Evolutionary conservation across 2,797 vertebrate species (phyloP).

Genomic region (Acipenser ruthenus): DNA sequence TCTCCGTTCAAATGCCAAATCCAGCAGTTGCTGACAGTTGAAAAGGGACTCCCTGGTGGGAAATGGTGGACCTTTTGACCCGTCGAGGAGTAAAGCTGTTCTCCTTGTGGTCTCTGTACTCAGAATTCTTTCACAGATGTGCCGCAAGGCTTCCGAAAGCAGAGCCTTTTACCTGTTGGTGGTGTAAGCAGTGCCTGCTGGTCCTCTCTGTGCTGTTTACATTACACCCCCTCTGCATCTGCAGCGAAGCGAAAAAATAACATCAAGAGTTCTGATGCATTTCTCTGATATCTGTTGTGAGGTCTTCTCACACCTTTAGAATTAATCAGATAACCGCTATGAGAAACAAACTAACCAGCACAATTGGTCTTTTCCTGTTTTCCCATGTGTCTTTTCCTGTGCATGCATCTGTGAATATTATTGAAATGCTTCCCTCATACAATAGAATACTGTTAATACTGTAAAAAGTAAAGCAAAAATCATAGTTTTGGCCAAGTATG

Average conservation of each 20-base stretch:
- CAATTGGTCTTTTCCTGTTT: too few relatives aligned
- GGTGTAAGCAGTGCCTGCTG: slow-evolving; percentile 31
- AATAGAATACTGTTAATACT: too few relatives aligned
- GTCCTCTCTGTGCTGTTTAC: not conserved
- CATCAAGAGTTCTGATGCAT: slow-evolving; percentile 42
- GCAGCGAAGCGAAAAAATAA: slow-evolving; percentile 55
- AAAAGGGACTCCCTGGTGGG: slow-evolving; percentile 75
- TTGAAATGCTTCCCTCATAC: too few relatives aligned
- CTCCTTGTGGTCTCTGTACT: slow-evolving; percentile 35
- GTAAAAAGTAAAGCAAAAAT: too few relatives aligned
- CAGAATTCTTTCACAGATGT: slow-evolving; percentile 51
- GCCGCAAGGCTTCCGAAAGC: slow-evolving; percentile 41
- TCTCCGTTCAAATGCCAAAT: slow-evolving; percentile 66
- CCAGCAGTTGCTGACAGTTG: slow-evolving; percentile 61
- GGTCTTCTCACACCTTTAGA: slow-evolving; percentile 48
- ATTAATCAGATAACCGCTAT: not conserved
- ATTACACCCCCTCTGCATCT: slow-evolving; percentile 50
- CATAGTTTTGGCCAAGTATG: too few relatives aligned
- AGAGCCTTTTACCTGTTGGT: slow-evolving; percentile 62
- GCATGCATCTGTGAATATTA: slow-evolving; percentile 4
- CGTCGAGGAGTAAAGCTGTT: slow-evolving; percentile 45
- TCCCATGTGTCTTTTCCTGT: not conserved
- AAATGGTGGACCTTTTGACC: slow-evolving; percentile 80
- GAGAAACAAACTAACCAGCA: too few relatives aligned
- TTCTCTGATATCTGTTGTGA: slow-evolving; percentile 44